A percentile compares a stretch with the other conserved stretches of the same genome.
phyloP scores from a whole-genome alignment of 1,140 invertebrate species.

The Magallana ariakensis region DNA sequence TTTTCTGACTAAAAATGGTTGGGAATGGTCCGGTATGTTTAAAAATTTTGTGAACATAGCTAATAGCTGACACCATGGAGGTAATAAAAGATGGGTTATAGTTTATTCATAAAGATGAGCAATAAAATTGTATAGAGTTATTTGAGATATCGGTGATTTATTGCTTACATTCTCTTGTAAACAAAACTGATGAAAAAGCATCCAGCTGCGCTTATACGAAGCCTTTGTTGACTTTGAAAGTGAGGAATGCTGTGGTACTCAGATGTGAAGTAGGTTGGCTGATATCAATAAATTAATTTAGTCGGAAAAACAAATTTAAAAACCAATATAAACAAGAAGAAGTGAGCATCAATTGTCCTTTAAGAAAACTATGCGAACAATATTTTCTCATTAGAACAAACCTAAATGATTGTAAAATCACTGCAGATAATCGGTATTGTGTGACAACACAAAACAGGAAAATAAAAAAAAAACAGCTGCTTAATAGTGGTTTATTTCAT shows the following conservation, averaged over 20 bases:
- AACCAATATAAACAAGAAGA: too few relatives aligned
- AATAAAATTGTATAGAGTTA: slow-evolving; percentile 36
- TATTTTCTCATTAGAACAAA: too few relatives aligned
- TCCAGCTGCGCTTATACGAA: too few relatives aligned
- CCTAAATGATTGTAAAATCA: too few relatives aligned
- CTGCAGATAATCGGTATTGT: too few relatives aligned
- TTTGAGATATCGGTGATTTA: not conserved
- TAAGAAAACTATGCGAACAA: too few relatives aligned
- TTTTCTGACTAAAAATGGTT: slow-evolving; percentile 41
- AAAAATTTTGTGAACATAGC: slow-evolving; percentile 43
- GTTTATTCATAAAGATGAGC: slow-evolving; percentile 3
- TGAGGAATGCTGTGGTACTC: not conserved
- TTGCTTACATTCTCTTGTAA: not conserved
- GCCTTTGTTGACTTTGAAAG: slow-evolving; percentile 12
- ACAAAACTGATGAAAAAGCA: slow-evolving; percentile 15
- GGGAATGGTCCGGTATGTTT: slow-evolving; percentile 22
- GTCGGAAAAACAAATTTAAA: too few relatives aligned
- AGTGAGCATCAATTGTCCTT: too few relatives aligned
- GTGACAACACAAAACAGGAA: too few relatives aligned
- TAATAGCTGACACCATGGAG: slow-evolving; percentile 36
- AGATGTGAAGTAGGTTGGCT: slow-evolving; percentile 26
- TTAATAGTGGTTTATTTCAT: too few relatives aligned
- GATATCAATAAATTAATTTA: too few relatives aligned
- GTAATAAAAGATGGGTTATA: slow-evolving; percentile 38
- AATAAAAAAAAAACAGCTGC: too few relatives aligned